Evolutionary conservation across 2,113 vertebrate species (phyloP).

Genomic region (Glaucidium brasilianum): DNA sequence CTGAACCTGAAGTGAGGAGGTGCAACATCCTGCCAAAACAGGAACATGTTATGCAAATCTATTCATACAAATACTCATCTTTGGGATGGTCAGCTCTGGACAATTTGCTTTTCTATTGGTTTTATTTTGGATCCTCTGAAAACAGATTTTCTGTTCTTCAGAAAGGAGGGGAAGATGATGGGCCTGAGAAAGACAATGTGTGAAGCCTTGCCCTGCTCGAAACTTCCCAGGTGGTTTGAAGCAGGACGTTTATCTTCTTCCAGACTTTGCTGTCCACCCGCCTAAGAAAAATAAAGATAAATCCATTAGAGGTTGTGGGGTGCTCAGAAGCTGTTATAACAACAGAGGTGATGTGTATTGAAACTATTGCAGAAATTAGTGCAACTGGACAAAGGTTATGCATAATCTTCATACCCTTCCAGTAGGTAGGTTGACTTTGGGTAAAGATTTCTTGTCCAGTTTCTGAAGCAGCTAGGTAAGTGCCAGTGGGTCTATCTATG

Average conservation of each 20-base stretch:
- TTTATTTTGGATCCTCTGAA: not conserved
- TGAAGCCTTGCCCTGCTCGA: not conserved
- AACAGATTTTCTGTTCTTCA: not conserved
- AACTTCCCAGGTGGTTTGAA: not conserved
- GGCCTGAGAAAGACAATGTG: not conserved
- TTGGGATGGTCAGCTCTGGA: not conserved
- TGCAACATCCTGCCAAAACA: not conserved
- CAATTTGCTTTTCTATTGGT: not conserved
- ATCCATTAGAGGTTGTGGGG: not conserved
- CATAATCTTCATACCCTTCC: not conserved
- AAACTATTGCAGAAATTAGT: not conserved
- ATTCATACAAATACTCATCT: not conserved
- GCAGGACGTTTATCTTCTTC: not conserved
- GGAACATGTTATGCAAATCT: not conserved
- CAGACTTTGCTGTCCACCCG: not conserved
- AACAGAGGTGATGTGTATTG: not conserved
- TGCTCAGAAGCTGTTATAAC: not conserved
- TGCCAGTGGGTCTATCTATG: not conserved
- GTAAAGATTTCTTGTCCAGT: not conserved
- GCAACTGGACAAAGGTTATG: not conserved
- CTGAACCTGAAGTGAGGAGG: not conserved
- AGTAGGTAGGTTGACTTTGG: not conserved
- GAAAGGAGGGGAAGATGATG: not conserved
- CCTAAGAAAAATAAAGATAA: not conserved
- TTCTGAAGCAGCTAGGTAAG: not conserved